Percentiles rank a stretch among this genome's conserved stretches.
Conservation (phyloP, 2,113 vertebrate genomes). For the Anser brachyrhynchus region DNA sequence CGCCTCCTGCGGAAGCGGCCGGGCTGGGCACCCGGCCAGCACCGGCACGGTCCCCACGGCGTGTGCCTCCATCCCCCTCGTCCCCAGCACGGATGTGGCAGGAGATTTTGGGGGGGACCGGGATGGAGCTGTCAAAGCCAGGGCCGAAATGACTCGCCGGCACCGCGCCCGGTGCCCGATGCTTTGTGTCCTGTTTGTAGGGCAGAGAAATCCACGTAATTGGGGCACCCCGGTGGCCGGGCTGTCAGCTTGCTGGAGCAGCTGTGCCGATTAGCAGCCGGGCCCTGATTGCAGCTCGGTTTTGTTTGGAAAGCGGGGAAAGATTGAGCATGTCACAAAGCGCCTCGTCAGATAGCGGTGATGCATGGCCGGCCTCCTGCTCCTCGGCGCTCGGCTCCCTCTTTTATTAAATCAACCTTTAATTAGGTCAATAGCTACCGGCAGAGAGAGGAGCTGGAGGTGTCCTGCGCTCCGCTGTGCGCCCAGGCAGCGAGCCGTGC, state of each 20-base stretch:
- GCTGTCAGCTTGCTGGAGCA: not conserved
- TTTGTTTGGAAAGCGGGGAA: not conserved
- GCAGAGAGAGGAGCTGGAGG: not conserved
- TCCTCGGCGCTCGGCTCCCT: not conserved
- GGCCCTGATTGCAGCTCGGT: not conserved
- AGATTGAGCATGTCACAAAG: conserved; percentile 49
- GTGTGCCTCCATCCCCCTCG: not conserved
- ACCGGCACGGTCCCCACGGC: not conserved
- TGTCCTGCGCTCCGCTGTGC: not conserved
- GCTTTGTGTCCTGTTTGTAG: fast-evolving
- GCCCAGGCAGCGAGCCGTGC: not conserved
- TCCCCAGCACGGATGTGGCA: not conserved
- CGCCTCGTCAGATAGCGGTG: not conserved
- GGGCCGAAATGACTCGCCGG: not conserved
- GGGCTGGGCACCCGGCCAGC: not conserved
- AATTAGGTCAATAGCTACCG: conserved; percentile 45
- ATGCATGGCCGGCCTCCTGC: conserved; percentile 15
- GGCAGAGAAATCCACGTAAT: not conserved
- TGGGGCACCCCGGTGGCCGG: not conserved
- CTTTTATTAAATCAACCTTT: conserved; percentile 50
- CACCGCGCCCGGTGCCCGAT: fast-evolving
- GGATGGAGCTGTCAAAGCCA: not conserved
- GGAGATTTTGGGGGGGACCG: not conserved
- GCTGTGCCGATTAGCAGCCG: not conserved
- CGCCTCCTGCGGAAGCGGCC: not conserved